These are phyloP conservation scores for Pomacea canaliculata DNA, from an alignment of 2,888 invertebrate species.

Conservation along the genomic window DNA sequence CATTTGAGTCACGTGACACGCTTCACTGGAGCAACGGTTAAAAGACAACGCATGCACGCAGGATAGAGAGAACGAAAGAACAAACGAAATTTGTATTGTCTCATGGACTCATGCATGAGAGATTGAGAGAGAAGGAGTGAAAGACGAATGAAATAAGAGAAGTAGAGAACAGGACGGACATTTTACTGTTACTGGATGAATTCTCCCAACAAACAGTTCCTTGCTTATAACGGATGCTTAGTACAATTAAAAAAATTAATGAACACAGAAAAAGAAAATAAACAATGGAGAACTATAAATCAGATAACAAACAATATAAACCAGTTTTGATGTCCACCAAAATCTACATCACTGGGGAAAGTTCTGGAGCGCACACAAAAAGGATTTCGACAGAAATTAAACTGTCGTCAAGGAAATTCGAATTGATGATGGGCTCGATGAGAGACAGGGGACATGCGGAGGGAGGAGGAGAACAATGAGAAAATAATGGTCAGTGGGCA, in stretches of 20 bases:
- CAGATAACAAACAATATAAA: background rate
- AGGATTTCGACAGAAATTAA: no score
- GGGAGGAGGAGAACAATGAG: background rate
- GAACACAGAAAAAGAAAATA: conserved; percentile 16
- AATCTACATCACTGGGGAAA: no score
- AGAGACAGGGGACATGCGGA: background rate
- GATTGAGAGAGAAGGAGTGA: background rate
- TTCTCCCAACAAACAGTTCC: no score
- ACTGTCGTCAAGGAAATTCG: no score
- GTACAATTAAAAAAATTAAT: background rate
- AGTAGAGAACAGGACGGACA: no score
- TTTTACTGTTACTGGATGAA: no score
- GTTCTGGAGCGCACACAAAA: no score
- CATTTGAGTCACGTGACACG: background rate
- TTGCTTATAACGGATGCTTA: no score
- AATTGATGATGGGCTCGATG: no score
- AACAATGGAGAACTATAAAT: no score
- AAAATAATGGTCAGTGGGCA: no score
- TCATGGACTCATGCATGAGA: conserved; percentile 5
- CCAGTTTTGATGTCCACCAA: background rate
- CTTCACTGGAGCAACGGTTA: background rate
- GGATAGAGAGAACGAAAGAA: background rate
- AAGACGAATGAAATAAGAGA: no score
- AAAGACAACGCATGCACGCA: background rate
- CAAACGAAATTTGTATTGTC: background rate